These are phyloP conservation scores for Amorpha juglandis DNA, from an alignment of 2,888 invertebrate genomes.

Conservation along the genomic window DNA sequence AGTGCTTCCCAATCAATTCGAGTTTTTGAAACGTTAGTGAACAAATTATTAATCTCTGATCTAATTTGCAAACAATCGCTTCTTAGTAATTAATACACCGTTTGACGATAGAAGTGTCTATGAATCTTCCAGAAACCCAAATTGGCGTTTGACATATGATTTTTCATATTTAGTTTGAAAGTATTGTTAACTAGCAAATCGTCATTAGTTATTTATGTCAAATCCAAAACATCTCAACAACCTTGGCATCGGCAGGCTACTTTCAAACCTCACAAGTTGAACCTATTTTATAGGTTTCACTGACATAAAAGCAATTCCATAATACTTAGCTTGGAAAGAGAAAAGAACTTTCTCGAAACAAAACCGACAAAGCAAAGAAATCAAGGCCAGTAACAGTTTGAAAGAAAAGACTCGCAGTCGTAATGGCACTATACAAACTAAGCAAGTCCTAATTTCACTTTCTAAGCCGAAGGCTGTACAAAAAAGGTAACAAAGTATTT, in stretches of 20 bases:
- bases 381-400: constrained; percentile 1
- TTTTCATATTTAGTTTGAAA: too few species aligned
- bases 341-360: constrained; percentile 1
- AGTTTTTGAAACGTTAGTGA: too few species aligned
- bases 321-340: not conserved
- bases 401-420: constrained; percentile 3
- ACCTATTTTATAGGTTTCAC: not conserved
- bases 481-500: constrained; percentile 24
- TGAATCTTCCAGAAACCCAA: too few species aligned
- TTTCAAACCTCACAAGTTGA: not conserved
- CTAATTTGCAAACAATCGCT: too few species aligned
- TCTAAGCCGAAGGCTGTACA: not conserved
- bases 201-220: too few species aligned
- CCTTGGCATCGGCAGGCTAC: not conserved
- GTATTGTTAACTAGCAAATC: too few species aligned
- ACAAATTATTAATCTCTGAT: too few species aligned
- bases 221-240: not conserved
- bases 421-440: constrained; percentile 18
- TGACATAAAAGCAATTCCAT: not conserved
- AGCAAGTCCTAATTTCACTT: constrained; percentile 15
- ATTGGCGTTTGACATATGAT: too few species aligned
- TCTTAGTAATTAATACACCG: too few species aligned
- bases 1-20: too few species aligned
- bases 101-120: too few species aligned
- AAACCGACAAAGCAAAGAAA: not conserved